Percentiles rank a stretch among this genome's conserved stretches.
These are phyloP conservation scores for Pocillopora damicornis DNA, from an alignment of 64 coral and sea anemone species.

Conservation along the genomic window DNA sequence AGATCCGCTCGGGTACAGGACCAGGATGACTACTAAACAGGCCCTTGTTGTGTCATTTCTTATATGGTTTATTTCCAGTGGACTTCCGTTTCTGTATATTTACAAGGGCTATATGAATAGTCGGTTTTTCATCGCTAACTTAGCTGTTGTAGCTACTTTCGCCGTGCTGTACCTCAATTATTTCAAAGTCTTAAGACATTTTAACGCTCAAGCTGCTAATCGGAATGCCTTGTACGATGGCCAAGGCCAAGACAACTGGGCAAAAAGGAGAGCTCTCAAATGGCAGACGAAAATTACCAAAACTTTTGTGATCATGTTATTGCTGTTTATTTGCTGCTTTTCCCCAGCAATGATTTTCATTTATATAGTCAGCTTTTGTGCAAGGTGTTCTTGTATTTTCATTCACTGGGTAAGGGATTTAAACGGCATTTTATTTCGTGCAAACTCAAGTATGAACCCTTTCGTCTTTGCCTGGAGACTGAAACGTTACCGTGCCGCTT, in stretches of 20 bases:
- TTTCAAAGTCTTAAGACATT: constrained; percentile 23
- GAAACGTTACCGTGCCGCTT: constrained; percentile 55
- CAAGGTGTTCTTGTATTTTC: constrained; percentile 47
- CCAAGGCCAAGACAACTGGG: neutral
- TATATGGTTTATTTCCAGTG: constrained; percentile 67
- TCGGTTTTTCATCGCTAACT: constrained; percentile 68
- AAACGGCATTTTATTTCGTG: constrained; percentile 41
- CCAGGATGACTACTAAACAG: constrained; percentile 29
- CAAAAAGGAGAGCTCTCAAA: neutral
- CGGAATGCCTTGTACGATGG: neutral
- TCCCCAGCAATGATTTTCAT: constrained; percentile 36
- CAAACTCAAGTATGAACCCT: constrained; percentile 68
- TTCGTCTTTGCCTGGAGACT: constrained; percentile 69
- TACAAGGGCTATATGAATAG: constrained; percentile 69
- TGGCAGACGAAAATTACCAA: neutral
- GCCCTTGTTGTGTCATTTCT: constrained; percentile 22
- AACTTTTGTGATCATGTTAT: neutral
- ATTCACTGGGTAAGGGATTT: constrained; percentile 56
- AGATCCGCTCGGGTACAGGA: constrained; percentile 54
- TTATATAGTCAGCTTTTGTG: constrained; percentile 66
- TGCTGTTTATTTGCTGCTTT: constrained; percentile 12
- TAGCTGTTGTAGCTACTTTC: constrained; percentile 57
- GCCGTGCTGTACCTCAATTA: constrained; percentile 63
- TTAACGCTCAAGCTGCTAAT: neutral
- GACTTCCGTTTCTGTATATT: constrained; percentile 62